Evolutionary conservation across 2,113 vertebrate species (phyloP), one percentile per base, ranked within the genome.

Genomic region (Micronycteris hirsuta): DNA sequence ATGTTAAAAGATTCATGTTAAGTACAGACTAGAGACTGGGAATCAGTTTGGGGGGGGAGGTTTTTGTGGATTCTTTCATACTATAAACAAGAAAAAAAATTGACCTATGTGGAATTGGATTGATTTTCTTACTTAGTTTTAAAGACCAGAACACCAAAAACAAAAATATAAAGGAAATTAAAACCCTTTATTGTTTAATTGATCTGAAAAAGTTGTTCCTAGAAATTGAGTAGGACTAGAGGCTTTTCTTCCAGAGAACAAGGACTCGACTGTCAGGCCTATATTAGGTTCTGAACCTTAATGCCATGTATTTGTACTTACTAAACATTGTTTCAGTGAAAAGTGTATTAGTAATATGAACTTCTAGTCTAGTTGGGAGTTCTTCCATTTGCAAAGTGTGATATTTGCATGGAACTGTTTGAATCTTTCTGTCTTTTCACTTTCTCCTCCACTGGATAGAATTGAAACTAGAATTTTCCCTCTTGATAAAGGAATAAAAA

Each of bases 401-500:
- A 83, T 93, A 81, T 95, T 93, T 95, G 78, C 89, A 78, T 93
- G 95, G 86, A 97, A 97, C 86, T 94, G 70, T 97, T 92, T 96
- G 94, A 91, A 93, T 94, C 71, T 96, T 95, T 96, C 84, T 96
- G 52, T 93, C 95, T 91, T 85, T 41, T 97, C 86, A 74, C 28
- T 96, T 61, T 82, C 28, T 82, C 76, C n/a, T 54, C 49, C 43
- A 94, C 83, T 96, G 96, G 70, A 73, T 96, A 94, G 95, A 94
- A 70, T 71, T 96, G 52, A 96, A 95, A 78, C 52, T 96, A 95
- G 88, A 89, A 63, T 73, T 98, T 95, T 96, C 96, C 56, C 91
- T 97, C 97, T 96, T 33, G 86, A 58, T 97, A 96, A 98, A 98
- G 71, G 92, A 97, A 91, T 94, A 97, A 94, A 98, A 97, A 96